Percentiles rank a stretch among this genome's conserved stretches.
Conservation (phyloP, 2,888 invertebrate species). For the Parapristionchus giblindavisi region DNA sequence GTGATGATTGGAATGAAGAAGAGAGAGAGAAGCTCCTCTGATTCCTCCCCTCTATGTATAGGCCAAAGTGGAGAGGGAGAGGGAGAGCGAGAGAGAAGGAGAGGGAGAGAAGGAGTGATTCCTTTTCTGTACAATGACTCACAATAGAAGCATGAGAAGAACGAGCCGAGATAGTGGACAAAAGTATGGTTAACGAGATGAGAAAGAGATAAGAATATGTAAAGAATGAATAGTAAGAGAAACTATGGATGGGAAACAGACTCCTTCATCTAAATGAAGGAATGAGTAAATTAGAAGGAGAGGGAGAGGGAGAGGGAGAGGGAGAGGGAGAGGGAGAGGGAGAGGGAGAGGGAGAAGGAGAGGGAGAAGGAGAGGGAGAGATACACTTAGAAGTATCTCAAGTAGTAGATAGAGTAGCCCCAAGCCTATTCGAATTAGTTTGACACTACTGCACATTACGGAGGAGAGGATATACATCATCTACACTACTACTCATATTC, state of each 20-base stretch:
- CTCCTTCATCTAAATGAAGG: background rate
- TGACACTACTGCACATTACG: too few species aligned
- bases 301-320: background rate
- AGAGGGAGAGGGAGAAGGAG: background rate
- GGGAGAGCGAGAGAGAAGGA: background rate
- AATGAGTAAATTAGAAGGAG: background rate
- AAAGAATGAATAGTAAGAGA: too few species aligned
- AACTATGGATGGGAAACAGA: conserved; percentile 3
- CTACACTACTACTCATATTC: too few species aligned
- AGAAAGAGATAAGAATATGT: too few species aligned
- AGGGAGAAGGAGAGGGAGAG: conserved; percentile 1
- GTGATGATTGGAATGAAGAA: conserved; percentile 2
- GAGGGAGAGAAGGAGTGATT: background rate
- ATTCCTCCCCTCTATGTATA: conserved; percentile 20
- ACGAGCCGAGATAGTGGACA: too few species aligned
- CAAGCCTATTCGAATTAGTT: too few species aligned
- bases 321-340: background rate
- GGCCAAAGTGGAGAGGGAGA: conserved; percentile 15
- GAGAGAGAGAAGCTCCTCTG: conserved; percentile 7
- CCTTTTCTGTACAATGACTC: too few species aligned
- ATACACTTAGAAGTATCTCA: background rate
- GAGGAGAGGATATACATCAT: too few species aligned
- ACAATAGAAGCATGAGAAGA: too few species aligned
- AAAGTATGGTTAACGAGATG: too few species aligned
- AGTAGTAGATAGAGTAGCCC: too few species aligned